Conservation (phyloP, 2,113 vertebrate species). For the Antigone vipio region DNA sequence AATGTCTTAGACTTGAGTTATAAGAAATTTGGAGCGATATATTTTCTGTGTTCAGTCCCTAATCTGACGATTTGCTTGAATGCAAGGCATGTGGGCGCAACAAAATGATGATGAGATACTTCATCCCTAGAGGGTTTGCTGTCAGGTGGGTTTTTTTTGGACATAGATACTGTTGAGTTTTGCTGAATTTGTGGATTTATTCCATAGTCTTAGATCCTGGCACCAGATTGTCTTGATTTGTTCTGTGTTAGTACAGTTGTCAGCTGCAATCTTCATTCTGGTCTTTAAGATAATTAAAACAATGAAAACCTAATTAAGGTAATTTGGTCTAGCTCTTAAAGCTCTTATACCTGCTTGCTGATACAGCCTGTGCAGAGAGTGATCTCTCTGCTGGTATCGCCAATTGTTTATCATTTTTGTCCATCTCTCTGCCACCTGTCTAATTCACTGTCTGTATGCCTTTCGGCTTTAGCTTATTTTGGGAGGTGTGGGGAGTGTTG, state of each 20-base stretch:
- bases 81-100: neutral
- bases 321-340: neutral
- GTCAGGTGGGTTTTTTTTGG: neutral
- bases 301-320: neutral
- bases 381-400: neutral
- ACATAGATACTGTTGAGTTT: neutral
- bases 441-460: neutral
- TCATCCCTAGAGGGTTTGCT: neutral
- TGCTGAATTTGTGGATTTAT: neutral
- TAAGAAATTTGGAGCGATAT: neutral
- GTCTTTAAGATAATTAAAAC: neutral
- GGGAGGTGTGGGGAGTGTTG: neutral
- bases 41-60: neutral
- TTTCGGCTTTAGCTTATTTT: neutral
- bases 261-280: neutral
- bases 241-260: neutral
- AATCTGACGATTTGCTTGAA: neutral
- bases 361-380: neutral
- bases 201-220: neutral
- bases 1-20: neutral
- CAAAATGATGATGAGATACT: neutral
- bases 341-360: neutral
- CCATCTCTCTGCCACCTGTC: neutral
- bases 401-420: neutral
- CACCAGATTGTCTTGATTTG: neutral